Conservation (phyloP, 2,797 vertebrate species). For the Gambusia yucatana region DNA sequence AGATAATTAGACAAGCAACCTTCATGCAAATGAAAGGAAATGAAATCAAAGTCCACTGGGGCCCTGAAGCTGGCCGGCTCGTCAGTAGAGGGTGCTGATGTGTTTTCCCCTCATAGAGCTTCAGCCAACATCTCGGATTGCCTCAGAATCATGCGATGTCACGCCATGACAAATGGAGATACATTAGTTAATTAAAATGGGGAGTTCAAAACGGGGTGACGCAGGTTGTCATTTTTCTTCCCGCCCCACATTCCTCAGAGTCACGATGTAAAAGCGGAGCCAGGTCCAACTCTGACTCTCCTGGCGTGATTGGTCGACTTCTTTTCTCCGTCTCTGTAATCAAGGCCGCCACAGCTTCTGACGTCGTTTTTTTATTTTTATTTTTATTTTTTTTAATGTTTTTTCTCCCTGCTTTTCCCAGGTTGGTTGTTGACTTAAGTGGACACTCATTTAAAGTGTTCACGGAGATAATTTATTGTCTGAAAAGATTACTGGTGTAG, state of each 20-base stretch:
- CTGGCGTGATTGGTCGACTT: conserved; percentile 67
- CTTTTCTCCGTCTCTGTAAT: conserved; percentile 75
- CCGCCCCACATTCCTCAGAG: conserved; percentile 74
- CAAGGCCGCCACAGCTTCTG: conserved; percentile 61
- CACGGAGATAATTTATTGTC: conserved; percentile 59
- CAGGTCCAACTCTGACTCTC: conserved; percentile 63
- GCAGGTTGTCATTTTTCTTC: conserved; percentile 62
- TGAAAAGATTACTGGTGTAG: conserved; percentile 61
- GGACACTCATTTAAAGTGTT: conserved; percentile 61
- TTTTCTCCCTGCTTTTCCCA: conserved; percentile 58
- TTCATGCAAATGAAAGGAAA: conserved; percentile 54
- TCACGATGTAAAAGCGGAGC: conserved; percentile 62
- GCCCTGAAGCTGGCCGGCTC: conserved; percentile 52
- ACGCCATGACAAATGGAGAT: conserved; percentile 87
- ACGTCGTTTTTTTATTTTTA: conserved; percentile 48
- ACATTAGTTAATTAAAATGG: conserved; percentile 86
- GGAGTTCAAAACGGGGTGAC: conserved; percentile 85
- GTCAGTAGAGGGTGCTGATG: conserved; percentile 95
- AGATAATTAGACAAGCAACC: conserved; percentile 58
- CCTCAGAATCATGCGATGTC: conserved; percentile 88
- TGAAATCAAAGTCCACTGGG: conserved; percentile 51
- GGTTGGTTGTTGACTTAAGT: conserved; percentile 70
- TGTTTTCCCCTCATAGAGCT: conserved; percentile 77
- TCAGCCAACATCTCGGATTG: conserved; percentile 83
- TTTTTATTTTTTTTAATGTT: conserved; percentile 30